A percentile compares a stretch with the other conserved stretches of the same genome.
Conservation (phyloP, 2,797 vertebrate genomes). For the Myotis planiceps region DNA sequence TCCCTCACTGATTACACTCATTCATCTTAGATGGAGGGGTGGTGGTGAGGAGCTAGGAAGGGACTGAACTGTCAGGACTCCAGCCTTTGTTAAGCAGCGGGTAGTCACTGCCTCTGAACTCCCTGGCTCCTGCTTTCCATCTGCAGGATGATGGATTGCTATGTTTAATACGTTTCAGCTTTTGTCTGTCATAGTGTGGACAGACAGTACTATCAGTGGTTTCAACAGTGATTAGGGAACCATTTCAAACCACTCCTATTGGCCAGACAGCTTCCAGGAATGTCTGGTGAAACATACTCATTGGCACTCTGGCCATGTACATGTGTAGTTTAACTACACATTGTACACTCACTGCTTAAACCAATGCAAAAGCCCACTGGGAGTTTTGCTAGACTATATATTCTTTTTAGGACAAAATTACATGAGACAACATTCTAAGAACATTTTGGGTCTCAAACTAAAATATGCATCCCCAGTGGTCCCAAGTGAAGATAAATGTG, state of each 20-base stretch:
- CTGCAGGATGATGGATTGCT: slow-evolving; percentile 92
- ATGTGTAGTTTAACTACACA: slow-evolving; percentile 26
- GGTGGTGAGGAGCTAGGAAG: slow-evolving; percentile 75
- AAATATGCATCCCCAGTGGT: background rate
- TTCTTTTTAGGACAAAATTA: background rate
- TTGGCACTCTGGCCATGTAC: slow-evolving; percentile 52
- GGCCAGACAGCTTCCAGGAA: slow-evolving; percentile 84
- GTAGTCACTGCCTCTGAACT: slow-evolving; percentile 89
- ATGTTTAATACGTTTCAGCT: slow-evolving; percentile 92
- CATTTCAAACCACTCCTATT: slow-evolving; percentile 83
- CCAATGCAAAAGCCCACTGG: background rate
- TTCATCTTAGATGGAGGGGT: slow-evolving; percentile 80
- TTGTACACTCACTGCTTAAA: slow-evolving; percentile 36
- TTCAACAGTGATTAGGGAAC: slow-evolving; percentile 87
- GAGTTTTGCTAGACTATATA: background rate
- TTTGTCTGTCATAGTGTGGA: slow-evolving; percentile 91
- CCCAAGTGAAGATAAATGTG: background rate
- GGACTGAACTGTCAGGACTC: slow-evolving; percentile 85
- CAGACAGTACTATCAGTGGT: slow-evolving; percentile 89
- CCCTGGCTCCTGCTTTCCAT: slow-evolving; percentile 90
- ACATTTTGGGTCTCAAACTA: background rate
- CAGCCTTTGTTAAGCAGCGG: slow-evolving; percentile 89
- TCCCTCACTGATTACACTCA: slow-evolving; percentile 80
- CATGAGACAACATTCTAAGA: background rate
- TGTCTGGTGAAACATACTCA: slow-evolving; percentile 69